These are phyloP conservation scores for Spodoptera picta DNA, from an alignment of 2,888 invertebrate species.

Conservation along the genomic window DNA sequence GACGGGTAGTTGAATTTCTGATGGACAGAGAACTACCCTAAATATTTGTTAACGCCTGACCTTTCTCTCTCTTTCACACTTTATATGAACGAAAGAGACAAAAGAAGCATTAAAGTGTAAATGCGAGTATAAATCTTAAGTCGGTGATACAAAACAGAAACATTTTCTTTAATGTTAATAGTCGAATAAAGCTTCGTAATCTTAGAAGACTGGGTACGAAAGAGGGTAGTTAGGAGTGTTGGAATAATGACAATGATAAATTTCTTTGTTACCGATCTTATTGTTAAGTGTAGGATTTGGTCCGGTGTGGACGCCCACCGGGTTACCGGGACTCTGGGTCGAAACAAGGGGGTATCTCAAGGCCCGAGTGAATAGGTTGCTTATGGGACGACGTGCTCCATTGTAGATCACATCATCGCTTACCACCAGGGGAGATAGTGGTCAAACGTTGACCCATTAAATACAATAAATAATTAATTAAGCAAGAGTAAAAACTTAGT, in stretches of 20 bases:
- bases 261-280: constrained; percentile 10
- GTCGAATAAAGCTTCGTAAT: constrained; percentile 37
- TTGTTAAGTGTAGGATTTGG: constrained; percentile 9
- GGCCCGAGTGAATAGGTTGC: too few relatives aligned
- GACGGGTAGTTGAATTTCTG: constrained; percentile 21
- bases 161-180: constrained; percentile 22
- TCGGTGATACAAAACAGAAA: constrained; percentile 37
- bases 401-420: too few relatives aligned
- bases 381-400: too few relatives aligned
- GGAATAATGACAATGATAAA: constrained; percentile 22
- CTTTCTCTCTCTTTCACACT: constrained; percentile 11
- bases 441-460: too few relatives aligned
- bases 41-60: background rate
- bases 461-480: too few relatives aligned
- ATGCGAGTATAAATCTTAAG: constrained; percentile 43
- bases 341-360: too few relatives aligned
- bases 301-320: too few relatives aligned
- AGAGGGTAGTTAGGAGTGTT: constrained; percentile 17
- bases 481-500: too few relatives aligned
- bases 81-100: constrained; percentile 3
- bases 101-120: constrained; percentile 33
- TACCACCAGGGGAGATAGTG: too few relatives aligned
- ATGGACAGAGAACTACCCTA: constrained; percentile 19
- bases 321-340: too few relatives aligned
- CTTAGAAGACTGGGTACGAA: constrained; percentile 15